Base-by-base conservation (phyloP, 2,888 invertebrate species). In the Synanthedon vespiformis region DNA sequence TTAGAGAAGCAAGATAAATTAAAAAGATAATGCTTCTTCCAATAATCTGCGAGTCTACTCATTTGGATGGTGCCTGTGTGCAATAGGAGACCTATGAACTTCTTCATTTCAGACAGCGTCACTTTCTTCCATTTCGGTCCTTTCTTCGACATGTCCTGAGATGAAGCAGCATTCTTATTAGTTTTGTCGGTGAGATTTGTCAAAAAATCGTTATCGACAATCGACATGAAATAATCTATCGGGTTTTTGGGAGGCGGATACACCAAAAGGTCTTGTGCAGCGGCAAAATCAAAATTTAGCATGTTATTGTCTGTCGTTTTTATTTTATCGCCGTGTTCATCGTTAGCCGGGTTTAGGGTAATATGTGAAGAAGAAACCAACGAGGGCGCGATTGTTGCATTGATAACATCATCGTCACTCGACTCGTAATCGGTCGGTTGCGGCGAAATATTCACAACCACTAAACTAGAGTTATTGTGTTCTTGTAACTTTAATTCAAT, bases 81-180 rank as follows among this genome's bases (percentile, higher is more conserved):
- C 51, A 75, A 62, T 8, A 77, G 52, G n/a, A 77, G 56, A 40
- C 74, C 74, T 3, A 77, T 48, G 62, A 76, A 75, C 55, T 58
- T 65, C 54, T 59, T 53, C 13, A 75, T 56, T 59, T 72, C 61
- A 48, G 55, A 52, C 6, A 54, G 34, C 27, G 61, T 62, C 40
- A 72, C 52, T 50, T 64, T 58, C 58, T 63, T 64, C 67, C 68
- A 73, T 12, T 22, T 50, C 8, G n/a, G 5, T 8, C n/a, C 34
- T 22, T 12, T 49, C 6, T 27, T 13, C 10, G 22, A 12, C 11
- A 40, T 5, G 47, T 40, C 10, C 18, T 44, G 44, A n/a, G n/a
- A 14, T 5, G n/a, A 14, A 44, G 11, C 44, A 44, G 14, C 44
- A 44, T 44, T 13, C n/a, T n/a, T 34, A 40, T 52, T 52, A 14